Evolutionary conservation across 2,113 vertebrate genomes (phyloP), one percentile per base, ranked within the genome.

Genomic region (Etheostoma cragini): DNA sequence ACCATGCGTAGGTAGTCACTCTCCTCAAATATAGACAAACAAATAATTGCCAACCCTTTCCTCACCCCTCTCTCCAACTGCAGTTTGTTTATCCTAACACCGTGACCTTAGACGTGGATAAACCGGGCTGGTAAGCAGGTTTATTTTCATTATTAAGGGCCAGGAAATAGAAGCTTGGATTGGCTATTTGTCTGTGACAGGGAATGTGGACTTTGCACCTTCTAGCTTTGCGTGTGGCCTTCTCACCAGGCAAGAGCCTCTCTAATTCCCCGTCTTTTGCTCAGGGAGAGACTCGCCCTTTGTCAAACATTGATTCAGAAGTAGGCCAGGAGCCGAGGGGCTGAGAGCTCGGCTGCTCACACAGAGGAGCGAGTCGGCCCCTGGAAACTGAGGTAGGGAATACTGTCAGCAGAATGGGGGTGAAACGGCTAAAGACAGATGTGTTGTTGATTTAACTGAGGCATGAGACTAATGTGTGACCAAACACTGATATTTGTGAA

Each of bases 261-360:
- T 79, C 80, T 84, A 87, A 87, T 90, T 90, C 89, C 77, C 80
- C 72, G 13, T 84, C 74, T 88, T 81, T 77, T 78, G 81, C 90
- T 91, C 76, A 78, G 79, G 84, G 84, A 92, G 85, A 90, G 84
- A 77, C 80, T 90, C 56, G 78, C 83, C 91, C 82, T 89, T 90
- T 91, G 90, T 92, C 90, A 93, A 94, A 94, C 92, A 92, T 83
- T 89, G 90, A 93, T 92, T 92, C 85, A 91, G 90, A 94, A 93
- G 89, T 92, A 93, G 91, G 93, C 86, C 91, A 91, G 81, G 85
- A 92, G 92, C 91, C 67, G 54, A 84, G 91, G 90, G 92, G 87
- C 87, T 50, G 30, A 63, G 67, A 69, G 86, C 89, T 76, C 24
- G 60, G 72, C 33, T 75, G 77, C 76, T 90, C 87, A 86, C 90